Conservation (phyloP, 2,113 vertebrate genomes). For the Coreoperca whiteheadi region DNA sequence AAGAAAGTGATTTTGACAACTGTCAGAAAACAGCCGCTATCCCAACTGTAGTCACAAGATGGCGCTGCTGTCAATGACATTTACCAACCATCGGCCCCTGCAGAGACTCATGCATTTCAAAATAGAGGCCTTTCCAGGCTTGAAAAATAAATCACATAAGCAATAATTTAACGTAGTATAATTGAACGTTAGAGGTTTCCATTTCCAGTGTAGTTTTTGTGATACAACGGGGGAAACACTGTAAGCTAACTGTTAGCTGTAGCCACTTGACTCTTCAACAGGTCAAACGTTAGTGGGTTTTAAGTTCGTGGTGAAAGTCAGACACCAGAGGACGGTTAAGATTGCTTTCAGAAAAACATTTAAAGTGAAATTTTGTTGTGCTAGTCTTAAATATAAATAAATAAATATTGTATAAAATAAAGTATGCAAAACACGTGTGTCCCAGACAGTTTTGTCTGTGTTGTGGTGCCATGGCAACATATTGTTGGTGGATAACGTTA, state of each 20-base stretch:
- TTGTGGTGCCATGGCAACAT: constrained; percentile 61
- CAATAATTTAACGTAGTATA: background rate
- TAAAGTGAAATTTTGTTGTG: no score
- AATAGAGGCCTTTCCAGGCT: background rate
- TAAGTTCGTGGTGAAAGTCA: background rate
- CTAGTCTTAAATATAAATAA: background rate
- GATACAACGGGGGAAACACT: background rate
- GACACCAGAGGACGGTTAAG: background rate
- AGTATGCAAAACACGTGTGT: no score
- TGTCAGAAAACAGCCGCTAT: background rate
- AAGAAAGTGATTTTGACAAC: no score
- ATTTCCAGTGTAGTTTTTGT: background rate
- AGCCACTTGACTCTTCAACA: background rate
- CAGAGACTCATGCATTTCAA: no score
- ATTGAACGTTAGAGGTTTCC: background rate
- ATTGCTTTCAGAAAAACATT: background rate
- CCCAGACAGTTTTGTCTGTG: background rate
- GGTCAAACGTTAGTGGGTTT: background rate
- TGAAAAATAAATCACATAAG: background rate
- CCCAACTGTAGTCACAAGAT: constrained; percentile 24
- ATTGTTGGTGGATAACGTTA: constrained; percentile 55
- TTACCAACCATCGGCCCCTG: background rate
- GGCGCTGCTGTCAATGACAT: constrained; percentile 25
- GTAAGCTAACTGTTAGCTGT: background rate
- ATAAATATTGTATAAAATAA: background rate